Percentiles rank a stretch among this genome's conserved stretches.
Evolutionary conservation across 2,797 vertebrate genomes (phyloP).

Genomic region (Arctocebus calabarensis): DNA sequence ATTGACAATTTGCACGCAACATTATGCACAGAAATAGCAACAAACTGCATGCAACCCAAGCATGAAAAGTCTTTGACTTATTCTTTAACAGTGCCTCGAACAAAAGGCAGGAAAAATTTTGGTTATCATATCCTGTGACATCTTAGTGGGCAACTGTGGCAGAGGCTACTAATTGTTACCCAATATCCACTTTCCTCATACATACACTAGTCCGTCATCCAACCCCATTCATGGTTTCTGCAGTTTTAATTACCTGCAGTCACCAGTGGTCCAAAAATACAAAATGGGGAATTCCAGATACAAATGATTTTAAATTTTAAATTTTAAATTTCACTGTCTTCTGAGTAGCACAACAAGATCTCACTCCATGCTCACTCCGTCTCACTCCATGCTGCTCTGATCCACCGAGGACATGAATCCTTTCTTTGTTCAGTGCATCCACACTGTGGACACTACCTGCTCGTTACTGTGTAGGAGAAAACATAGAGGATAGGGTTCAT

Average conservation of each 20-base stretch:
- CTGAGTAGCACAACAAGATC: background rate
- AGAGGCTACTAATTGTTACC: background rate
- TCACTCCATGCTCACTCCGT: background rate
- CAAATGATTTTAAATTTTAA: background rate
- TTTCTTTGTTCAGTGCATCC: background rate
- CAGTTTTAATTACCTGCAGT: background rate
- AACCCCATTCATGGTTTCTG: background rate
- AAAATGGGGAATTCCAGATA: background rate
- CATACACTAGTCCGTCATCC: background rate
- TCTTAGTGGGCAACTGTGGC: background rate
- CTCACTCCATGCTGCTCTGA: background rate
- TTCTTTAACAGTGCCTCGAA: background rate
- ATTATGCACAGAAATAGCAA: background rate
- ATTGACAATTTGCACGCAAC: background rate
- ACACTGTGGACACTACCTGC: background rate
- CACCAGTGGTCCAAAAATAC: background rate
- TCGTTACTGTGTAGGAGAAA: background rate
- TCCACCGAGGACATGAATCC: background rate
- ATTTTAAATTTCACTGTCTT: too few species aligned
- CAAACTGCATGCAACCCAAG: background rate
- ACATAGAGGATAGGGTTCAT: background rate
- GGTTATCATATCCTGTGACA: background rate
- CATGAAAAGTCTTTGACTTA: background rate
- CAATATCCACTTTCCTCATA: background rate
- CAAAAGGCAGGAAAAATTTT: background rate